phyloP scores from a whole-genome alignment of 2,888 invertebrate genomes.

The Heliconius hortense region DNA sequence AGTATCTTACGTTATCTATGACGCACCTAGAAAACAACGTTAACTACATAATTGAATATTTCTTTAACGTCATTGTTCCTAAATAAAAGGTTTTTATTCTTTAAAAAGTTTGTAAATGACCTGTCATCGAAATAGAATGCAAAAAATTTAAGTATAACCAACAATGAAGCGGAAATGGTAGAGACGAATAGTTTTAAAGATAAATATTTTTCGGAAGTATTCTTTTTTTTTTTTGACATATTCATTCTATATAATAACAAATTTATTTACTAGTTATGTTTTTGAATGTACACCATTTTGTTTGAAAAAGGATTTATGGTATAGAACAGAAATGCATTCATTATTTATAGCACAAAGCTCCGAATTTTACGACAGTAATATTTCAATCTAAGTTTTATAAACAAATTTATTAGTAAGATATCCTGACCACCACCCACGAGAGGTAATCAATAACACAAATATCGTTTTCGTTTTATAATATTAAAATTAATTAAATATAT shows the following conservation, averaged over 20 bases:
- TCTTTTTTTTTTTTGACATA: neutral
- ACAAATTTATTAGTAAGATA: conserved; percentile 15
- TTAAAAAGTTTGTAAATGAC: conserved; percentile 1
- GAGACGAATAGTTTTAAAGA: conserved; percentile 29
- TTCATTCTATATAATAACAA: neutral
- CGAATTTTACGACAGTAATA: conserved; percentile 8
- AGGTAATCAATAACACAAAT: neutral
- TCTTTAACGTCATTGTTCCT: conserved; percentile 34
- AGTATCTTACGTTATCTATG: conserved; percentile 13
- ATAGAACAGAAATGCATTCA: conserved; percentile 10
- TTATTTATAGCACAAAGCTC: neutral
- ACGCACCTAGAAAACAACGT: conserved; percentile 28
- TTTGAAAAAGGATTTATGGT: conserved; percentile 14
- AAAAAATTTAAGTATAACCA: conserved; percentile 1
- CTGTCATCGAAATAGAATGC: conserved; percentile 33
- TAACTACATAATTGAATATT: conserved; percentile 29
- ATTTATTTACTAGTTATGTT: neutral
- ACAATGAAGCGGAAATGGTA: conserved; percentile 36
- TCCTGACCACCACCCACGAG: neutral
- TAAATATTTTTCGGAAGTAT: neutral
- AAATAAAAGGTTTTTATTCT: conserved; percentile 13
- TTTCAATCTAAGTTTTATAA: conserved; percentile 8
- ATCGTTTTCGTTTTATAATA: neutral
- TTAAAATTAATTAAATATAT: neutral
- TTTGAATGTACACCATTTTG: neutral